Evolutionary conservation across 1,140 invertebrate species (phyloP), one percentile per base, ranked within the genome.

Genomic region (Aphaenogaster rudis): DNA sequence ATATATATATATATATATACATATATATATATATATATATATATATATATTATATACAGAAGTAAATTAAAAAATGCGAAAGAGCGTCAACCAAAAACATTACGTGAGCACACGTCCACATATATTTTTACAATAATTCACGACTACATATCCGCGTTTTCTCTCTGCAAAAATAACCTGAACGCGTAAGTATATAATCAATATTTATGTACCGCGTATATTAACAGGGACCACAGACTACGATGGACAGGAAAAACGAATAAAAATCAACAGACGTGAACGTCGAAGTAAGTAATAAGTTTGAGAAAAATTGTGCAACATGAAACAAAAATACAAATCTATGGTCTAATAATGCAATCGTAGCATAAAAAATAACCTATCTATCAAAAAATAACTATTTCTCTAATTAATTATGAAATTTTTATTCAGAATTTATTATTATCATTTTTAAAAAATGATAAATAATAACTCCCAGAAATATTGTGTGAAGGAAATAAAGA

Each of bases 101-200:
- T 13, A 61, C 39, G 57, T 13, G 5, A 48, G 17, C 15, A 48
- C 39, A 48, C n/a, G 39, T 61, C 13, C 1, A 11, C n/a, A 9
- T 36, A 13, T n/a, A 69, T 42, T 54, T 80, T 80, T 67, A 45
- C 45, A 39, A 50, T 67, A 54, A 80, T 54, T 80, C 42, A 28
- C 15, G 7, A 54, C 17, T 39, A 39, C 17, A 39, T 28, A 28
- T 52, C 1, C 3, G 63, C 39, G 39, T 36, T 48, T 42, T 79
- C 39, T 39, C 42, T 7, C 3, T n/a, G 39, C 7, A 9, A 42
- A 52, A 80, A 67, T 67, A 67, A 67, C 5, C 28, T 63, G 5
- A 15, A 42, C 28, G 9, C 0, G 17, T 9, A 21, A 67, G 39
- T 67, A 80, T 80, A 67, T 54, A 80, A 78, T 64, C 63, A 79